These are phyloP conservation scores for Zaprionus capensis DNA, from an alignment of 1,140 invertebrate genomes.

Conservation along the genomic window DNA sequence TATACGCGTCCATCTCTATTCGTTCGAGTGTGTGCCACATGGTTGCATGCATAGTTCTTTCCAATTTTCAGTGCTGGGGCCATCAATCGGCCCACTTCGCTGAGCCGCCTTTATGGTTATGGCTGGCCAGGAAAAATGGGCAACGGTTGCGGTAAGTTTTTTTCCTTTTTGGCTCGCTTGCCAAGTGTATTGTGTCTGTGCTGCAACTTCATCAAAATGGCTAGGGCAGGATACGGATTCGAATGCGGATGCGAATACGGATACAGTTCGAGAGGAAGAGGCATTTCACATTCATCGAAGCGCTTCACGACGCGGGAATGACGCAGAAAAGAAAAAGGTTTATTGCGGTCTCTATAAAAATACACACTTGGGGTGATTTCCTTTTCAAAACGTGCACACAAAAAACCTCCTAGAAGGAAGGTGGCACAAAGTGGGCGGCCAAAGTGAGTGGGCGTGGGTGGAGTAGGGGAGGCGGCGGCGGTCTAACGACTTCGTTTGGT, in stretches of 20 bases:
- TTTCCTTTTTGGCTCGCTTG: slow-evolving; percentile 13
- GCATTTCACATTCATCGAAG: slow-evolving; percentile 54
- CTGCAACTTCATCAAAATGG: slow-evolving; percentile 72
- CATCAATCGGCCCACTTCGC: slow-evolving; percentile 69
- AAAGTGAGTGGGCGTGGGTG: slow-evolving; percentile 38
- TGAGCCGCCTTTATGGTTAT: slow-evolving; percentile 77
- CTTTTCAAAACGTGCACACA: slow-evolving; percentile 71
- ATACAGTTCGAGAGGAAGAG: slow-evolving; percentile 25
- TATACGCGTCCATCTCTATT: background rate
- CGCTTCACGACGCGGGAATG: slow-evolving; percentile 38
- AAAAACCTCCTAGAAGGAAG: slow-evolving; percentile 53
- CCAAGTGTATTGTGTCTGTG: slow-evolving; percentile 69
- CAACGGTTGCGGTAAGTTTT: slow-evolving; percentile 45
- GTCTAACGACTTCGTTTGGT: slow-evolving; percentile 78
- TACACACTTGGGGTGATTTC: slow-evolving; percentile 82
- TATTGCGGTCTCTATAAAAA: slow-evolving; percentile 82
- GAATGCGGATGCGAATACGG: slow-evolving; percentile 1
- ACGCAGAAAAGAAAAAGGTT: slow-evolving; percentile 75
- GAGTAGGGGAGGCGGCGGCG: slow-evolving; percentile 35
- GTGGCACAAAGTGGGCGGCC: slow-evolving; percentile 9
- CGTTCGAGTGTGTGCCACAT: slow-evolving; percentile 8
- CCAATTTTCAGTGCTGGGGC: slow-evolving; percentile 74
- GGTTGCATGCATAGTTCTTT: slow-evolving; percentile 33
- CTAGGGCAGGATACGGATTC: background rate
- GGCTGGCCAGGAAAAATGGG: slow-evolving; percentile 49